A percentile compares a stretch with the other conserved stretches of the same genome.
phyloP scores from a whole-genome alignment of 2,888 invertebrate genomes.

The Epinotia demarniana region DNA sequence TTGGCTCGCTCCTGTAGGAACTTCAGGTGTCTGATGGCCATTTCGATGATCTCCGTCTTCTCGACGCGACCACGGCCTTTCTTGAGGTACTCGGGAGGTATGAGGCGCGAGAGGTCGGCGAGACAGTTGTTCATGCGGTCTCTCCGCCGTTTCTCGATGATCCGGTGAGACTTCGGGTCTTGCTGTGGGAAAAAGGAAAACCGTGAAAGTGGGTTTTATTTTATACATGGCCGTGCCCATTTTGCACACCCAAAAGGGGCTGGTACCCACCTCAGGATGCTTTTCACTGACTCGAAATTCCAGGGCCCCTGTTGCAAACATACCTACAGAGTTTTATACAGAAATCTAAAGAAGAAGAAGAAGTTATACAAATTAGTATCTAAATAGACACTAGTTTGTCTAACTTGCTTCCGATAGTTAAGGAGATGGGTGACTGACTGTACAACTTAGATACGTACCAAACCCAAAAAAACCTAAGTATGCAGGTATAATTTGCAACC shows the following conservation, averaged over 20 bases:
- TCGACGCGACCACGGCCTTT: slow-evolving; percentile 98
- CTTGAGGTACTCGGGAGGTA: slow-evolving; percentile 96
- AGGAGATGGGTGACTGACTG: too few relatives aligned
- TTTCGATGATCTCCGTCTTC: slow-evolving; percentile 99
- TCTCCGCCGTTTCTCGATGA: slow-evolving; percentile 97
- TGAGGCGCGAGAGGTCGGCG: slow-evolving; percentile 95
- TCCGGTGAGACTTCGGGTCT: slow-evolving; percentile 99
- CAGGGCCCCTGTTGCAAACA: too few relatives aligned
- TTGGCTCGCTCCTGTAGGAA: slow-evolving; percentile 90
- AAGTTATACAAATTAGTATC: too few relatives aligned
- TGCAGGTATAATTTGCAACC: too few relatives aligned
- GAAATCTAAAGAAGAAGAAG: too few relatives aligned
- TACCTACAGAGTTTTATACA: not conserved
- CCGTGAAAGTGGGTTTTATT: not conserved
- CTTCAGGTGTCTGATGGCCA: slow-evolving; percentile 98
- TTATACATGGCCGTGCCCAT: not conserved
- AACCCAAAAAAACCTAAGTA: too few relatives aligned
- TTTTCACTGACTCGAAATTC: too few relatives aligned
- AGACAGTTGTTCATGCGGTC: slow-evolving; percentile 99
- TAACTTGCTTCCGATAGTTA: not conserved
- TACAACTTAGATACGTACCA: too few relatives aligned
- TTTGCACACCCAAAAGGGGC: too few relatives aligned
- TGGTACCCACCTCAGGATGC: too few relatives aligned
- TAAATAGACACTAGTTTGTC: not conserved
- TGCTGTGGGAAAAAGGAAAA: slow-evolving; percentile 81